phyloP scores from a whole-genome alignment of 2,888 invertebrate genomes.

The Lingula anatina region DNA sequence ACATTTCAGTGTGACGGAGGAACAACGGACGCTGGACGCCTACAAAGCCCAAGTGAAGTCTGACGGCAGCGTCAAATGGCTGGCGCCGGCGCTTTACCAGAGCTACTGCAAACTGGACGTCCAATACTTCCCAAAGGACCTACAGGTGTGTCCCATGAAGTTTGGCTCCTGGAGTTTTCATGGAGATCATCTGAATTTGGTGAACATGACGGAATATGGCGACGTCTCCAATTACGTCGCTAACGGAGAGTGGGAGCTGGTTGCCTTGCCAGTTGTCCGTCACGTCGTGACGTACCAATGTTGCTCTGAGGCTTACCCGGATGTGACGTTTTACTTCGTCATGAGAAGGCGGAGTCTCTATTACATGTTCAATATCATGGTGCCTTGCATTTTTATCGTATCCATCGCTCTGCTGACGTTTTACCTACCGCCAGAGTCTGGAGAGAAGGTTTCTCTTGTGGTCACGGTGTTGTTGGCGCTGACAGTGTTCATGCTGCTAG shows the following conservation, averaged over 20 bases:
- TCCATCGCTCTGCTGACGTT: constrained; percentile 98
- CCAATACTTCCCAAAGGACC: constrained; percentile 99
- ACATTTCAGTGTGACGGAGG: constrained; percentile 84
- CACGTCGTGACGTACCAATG: constrained; percentile 60
- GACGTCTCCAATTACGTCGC: constrained; percentile 97
- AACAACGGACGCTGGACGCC: constrained; percentile 96
- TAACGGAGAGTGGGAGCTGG: constrained; percentile 98
- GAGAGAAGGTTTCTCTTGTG: too few species aligned
- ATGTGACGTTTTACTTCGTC: constrained; percentile 94
- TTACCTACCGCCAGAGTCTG: constrained; percentile 97
- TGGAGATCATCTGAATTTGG: constrained; percentile 81
- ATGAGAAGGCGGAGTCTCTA: constrained; percentile 94
- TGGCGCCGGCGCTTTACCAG: constrained; percentile 97
- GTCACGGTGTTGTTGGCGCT: constrained; percentile 95
- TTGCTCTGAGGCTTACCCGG: constrained; percentile 79
- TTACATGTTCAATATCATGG: constrained; percentile 99
- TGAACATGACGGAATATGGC: constrained; percentile 83
- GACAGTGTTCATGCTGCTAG: constrained; percentile 97
- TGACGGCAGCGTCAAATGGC: constrained; percentile 92
- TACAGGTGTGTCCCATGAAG: constrained; percentile 97
- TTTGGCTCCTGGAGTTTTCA: constrained; percentile 99
- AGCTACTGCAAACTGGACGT: constrained; percentile 99
- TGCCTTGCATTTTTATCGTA: constrained; percentile 97
- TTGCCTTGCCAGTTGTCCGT: constrained; percentile 56
- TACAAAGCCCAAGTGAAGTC: constrained; percentile 95